A percentile compares a stretch with the other conserved stretches of the same genome.
These are phyloP conservation scores for Lepisosteus osseus DNA, from an alignment of 2,113 vertebrate genomes.

Conservation along the genomic window DNA sequence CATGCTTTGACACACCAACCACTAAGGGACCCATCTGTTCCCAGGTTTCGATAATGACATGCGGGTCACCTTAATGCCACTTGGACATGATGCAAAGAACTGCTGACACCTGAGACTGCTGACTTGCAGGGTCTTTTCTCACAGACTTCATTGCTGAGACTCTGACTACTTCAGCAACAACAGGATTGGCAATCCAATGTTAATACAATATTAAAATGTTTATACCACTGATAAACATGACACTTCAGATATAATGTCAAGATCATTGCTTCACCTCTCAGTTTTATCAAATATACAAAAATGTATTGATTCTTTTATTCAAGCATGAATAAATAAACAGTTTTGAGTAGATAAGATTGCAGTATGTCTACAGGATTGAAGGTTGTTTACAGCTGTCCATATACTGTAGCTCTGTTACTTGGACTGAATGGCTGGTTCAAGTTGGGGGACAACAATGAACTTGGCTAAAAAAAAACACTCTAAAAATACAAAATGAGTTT, in stretches of 20 bases:
- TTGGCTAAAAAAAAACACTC: too few species aligned
- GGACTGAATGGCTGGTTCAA: too few species aligned
- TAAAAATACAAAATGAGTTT: too few species aligned
- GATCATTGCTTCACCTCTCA: background rate
- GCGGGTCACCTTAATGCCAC: conserved; percentile 32
- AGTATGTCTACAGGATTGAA: background rate
- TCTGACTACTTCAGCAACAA: background rate
- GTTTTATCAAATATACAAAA: background rate
- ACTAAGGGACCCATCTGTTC: conserved; percentile 29
- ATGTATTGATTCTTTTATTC: conserved; percentile 3
- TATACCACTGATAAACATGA: too few species aligned
- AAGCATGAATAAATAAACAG: conserved; percentile 13
- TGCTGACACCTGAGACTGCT: conserved; percentile 35
- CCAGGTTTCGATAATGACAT: conserved; percentile 41
- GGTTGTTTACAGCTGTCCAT: background rate
- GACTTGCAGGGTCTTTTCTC: background rate
- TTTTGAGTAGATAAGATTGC: background rate
- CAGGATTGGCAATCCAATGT: too few species aligned
- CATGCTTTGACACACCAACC: background rate
- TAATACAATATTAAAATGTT: too few species aligned
- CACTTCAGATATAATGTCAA: too few species aligned
- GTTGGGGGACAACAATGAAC: too few species aligned
- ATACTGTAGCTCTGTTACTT: too few species aligned
- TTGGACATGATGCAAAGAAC: conserved; percentile 17
- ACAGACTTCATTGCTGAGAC: conserved; percentile 5